Evolutionary conservation across 1,140 invertebrate genomes (phyloP), one percentile per base, ranked within the genome.

Genomic region (Drosophila kikkawai): DNA sequence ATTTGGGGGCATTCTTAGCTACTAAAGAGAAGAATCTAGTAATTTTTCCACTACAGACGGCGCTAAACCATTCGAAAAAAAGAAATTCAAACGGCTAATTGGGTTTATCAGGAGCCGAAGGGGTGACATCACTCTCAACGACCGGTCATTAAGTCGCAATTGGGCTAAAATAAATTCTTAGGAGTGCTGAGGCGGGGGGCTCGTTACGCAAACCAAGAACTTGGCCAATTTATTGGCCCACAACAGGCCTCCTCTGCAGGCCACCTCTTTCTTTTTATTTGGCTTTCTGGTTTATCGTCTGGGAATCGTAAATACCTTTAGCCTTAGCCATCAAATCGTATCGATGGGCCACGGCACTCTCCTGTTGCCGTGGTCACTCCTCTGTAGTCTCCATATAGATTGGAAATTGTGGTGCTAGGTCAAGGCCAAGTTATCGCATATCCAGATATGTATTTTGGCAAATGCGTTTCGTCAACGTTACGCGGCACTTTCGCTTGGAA

Each of bases 71-170:
- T 57, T 26, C 3, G 6, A 12, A 7, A 26, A 8, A 29, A n/a
- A 36, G 7, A 34, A 41, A 19, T n/a, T 58, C 1, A 5, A 73
- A 13, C 26, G 68, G 17, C 26, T 39, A 57, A 57, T 69, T 57
- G 36, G 7, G 19, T 13, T 86, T 82, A 88, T 88, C 78, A 48
- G 50, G 42, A 47, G 17, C 15, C 12, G 1, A 26, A 32, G 39
- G 34, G 63, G 67, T 90, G 85, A 90, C 86, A 91, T 90, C 86
- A 90, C 82, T 80, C 82, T 82, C 79, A 70, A 73, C 59, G 63
- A 78, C 63, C 56, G 58, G 63, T 60, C 78, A 79, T 86, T 91
- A 84, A 88, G 84, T 55, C 77, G 68, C 68, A 80, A 88, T 87
- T 87, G 70, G 77, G 50, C 45, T 63, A 80, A 74, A 70, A 77